These are phyloP conservation scores for Pachypsylla venusta DNA, from an alignment of 1,140 invertebrate species.

Conservation along the genomic window DNA sequence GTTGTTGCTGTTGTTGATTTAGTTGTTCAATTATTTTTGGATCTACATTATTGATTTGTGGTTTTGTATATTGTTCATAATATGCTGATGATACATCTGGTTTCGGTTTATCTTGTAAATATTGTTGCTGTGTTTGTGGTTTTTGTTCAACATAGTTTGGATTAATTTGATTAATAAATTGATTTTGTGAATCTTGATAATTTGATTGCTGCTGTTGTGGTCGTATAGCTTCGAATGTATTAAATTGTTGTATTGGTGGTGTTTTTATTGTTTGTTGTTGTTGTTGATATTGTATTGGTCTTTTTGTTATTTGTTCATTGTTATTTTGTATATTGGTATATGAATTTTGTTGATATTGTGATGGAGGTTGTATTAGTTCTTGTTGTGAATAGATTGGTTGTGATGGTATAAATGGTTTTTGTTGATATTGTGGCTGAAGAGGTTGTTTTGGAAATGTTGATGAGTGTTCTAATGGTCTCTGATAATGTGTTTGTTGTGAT, in stretches of 20 bases:
- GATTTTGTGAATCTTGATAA: constrained; percentile 11
- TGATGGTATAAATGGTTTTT: neutral
- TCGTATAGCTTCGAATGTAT: neutral
- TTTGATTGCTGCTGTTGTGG: constrained; percentile 6
- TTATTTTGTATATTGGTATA: neutral
- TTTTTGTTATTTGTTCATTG: neutral
- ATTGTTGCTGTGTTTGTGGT: neutral
- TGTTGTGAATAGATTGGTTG: constrained; percentile 1
- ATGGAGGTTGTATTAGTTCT: neutral
- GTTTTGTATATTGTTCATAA: neutral
- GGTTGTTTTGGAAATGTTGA: constrained; percentile 12
- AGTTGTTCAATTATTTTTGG: neutral
- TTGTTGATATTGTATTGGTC: neutral
- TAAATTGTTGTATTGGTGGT: neutral
- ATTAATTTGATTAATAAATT: neutral
- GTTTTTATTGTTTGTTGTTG: neutral
- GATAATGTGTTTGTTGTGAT: neutral
- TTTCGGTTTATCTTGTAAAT: neutral
- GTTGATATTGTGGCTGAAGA: neutral
- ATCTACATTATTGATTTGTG: neutral
- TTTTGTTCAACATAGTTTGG: neutral
- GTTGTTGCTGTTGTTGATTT: constrained; percentile 14
- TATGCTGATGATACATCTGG: too few relatives aligned
- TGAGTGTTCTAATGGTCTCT: neutral
- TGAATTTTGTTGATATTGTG: constrained; percentile 11